Base-by-base conservation (phyloP, 2,113 vertebrate species). In the Microcebus griseorufus region DNA sequence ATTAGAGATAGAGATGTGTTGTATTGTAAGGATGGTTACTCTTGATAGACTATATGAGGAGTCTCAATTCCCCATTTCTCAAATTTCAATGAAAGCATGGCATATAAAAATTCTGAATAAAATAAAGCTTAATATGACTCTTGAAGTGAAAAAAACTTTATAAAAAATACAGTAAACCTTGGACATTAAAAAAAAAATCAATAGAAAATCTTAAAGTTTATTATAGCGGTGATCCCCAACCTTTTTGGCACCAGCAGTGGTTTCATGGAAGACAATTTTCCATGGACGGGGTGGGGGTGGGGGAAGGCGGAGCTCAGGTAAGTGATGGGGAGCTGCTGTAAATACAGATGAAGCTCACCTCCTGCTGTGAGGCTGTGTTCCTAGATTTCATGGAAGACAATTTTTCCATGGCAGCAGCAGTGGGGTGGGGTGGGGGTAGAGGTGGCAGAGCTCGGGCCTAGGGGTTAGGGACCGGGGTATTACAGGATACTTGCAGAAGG, bases 191-290 rank as follows among this genome's bases (percentile, higher is more conserved):
- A 93, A 93, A 93, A 55, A 62, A 62, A 27, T 65, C 73, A 81
- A 80, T 8, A 90, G 76, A 72, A 95, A 95, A 90, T 51, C 48
- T 86, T 45, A 5, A 81, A 82, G 79, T 81, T 95, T 81, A 95
- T 67, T 64, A 37, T 2, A 83, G 9, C 2, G 7, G 55, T 58
- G 20, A 22, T 58, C 55, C 55, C 20, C 20, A 58, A 22, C 20
- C 20, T 58, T 58, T 58, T 58, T 58, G 55, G 55, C 55, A 58
- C 55, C 55, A 22, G 20, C 16, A 20, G 22, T 58, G 20, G 55
- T 58, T 58, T 58, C 55, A 22, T 22, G 55, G 55, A 22, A 58
- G 20, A 58, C 20, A 58, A 58, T 58, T 58, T 58, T 58, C 55
- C 55, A 58, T 9, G 7, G 55, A 58, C 2, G 7, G 55, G 55